These are phyloP conservation scores for Leptestheria dahalacensis DNA, from an alignment of 1,140 invertebrate genomes.

Conservation along the genomic window DNA sequence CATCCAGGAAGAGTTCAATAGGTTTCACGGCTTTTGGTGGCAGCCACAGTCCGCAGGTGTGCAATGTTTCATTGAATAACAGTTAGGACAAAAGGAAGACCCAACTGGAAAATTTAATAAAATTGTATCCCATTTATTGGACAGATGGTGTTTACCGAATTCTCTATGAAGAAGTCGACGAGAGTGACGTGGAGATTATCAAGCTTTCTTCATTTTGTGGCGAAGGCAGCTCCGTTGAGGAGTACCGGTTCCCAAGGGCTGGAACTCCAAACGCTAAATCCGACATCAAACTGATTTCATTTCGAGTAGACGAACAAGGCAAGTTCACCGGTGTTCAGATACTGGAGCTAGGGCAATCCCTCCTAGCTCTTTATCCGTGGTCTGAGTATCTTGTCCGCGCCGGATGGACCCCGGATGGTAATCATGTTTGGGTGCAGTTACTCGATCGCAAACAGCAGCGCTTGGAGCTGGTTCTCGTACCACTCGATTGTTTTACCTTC, in stretches of 20 bases:
- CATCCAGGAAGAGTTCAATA: conserved; percentile 93
- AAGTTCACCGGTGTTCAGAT: conserved; percentile 48
- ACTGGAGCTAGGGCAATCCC: conserved; percentile 51
- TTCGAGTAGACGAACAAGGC: conserved; percentile 47
- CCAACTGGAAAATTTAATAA: too few relatives aligned
- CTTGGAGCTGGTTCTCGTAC: conserved; percentile 42
- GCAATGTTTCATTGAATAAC: conserved; percentile 6
- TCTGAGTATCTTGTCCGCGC: conserved; percentile 85
- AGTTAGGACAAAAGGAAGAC: too few relatives aligned
- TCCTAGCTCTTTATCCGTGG: conserved; percentile 65
- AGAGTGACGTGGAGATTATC: conserved; percentile 80
- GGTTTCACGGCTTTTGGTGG: conserved; percentile 97
- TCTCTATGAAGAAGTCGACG: conserved; percentile 91
- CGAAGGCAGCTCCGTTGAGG: conserved; percentile 61
- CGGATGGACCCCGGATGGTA: conserved; percentile 79
- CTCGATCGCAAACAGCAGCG: conserved; percentile 70
- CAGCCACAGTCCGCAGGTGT: conserved; percentile 54
- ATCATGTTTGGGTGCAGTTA: conserved; percentile 74
- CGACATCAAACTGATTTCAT: conserved; percentile 72
- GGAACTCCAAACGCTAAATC: conserved; percentile 80
- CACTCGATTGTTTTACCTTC: conserved; percentile 21
- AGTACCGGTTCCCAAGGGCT: conserved; percentile 78
- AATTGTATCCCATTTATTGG: conserved; percentile 23
- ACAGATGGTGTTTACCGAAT: conserved; percentile 64
- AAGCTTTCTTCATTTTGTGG: conserved; percentile 67